Evolutionary conservation across 2,113 vertebrate genomes (phyloP), one percentile per base, ranked within the genome.

Genomic region (Patagioenas fasciata): DNA sequence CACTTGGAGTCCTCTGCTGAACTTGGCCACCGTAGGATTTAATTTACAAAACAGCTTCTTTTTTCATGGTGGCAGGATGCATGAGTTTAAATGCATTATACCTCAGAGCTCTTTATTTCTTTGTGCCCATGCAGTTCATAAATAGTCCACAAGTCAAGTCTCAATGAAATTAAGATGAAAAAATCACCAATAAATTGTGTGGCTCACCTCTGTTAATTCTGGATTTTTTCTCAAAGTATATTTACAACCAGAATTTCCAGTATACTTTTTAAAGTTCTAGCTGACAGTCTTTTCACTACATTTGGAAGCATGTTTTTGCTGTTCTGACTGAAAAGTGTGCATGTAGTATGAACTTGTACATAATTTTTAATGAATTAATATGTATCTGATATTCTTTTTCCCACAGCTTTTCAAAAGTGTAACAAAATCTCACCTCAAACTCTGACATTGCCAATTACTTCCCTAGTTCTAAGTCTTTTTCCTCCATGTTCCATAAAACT

Each of bases 121-220:
- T 47, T 57, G 24, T 11, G 9, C 5, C 44, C 15, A 31, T 31
- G 44, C 5, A 38, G 28, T 31, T 85, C 25, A 51, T 42, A 13
- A 80, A 36, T n/a, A 84, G 21, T 5, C 13, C 21, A 61, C 15
- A 82, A 87, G 6, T 50, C 34, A 72, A 62, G 11, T 57, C 15
- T 60, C 34, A 36, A 21, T 58, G 28, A 74, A 66, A 86, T 67
- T 28, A 84, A 53, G 36, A 25, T 67, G 5, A 23, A 66, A 80
- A 93, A n/a, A 25, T 3, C 0, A 3, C 1, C 7, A 32, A 40
- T 67, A 66, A 85, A 58, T 66, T 1, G 8, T 4, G 8, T 62
- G 64, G 25, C 25, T 57, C 7, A 50, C 42, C 10, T 72, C 34
- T 44, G 7, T 9, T 75, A 71, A 66, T 64, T 69, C 53, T 64